phyloP scores from a whole-genome alignment of 2,797 vertebrate genomes.

The Balearica regulorum region DNA sequence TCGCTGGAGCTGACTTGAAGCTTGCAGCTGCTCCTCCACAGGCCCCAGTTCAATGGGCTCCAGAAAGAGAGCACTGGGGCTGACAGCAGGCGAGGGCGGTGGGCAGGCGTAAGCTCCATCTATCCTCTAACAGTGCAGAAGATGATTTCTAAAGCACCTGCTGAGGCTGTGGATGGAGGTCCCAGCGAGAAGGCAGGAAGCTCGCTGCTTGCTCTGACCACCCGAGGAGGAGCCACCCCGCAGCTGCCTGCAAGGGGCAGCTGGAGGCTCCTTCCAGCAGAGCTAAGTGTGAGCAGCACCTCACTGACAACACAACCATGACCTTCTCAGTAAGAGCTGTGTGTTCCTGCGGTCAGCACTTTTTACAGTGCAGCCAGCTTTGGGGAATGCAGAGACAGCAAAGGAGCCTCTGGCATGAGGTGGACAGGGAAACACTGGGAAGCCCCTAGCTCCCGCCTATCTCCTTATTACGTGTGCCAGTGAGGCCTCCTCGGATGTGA shows the following conservation, averaged over 20 bases:
- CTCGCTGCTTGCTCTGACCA: not conserved
- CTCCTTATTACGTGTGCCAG: not conserved
- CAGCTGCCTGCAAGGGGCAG: not conserved
- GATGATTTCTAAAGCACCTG: not conserved
- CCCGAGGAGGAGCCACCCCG: accelerated
- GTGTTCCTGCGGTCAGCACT: not conserved
- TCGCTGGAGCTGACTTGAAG: not conserved
- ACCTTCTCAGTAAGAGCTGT: not conserved
- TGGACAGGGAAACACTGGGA: not conserved
- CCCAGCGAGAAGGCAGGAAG: not conserved
- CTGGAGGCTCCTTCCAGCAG: not conserved
- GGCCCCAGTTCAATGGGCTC: not conserved
- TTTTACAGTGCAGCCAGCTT: not conserved
- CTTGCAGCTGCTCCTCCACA: not conserved
- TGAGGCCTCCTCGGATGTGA: not conserved
- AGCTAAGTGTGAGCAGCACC: not conserved
- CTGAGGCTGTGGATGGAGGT: not conserved
- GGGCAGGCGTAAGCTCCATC: not conserved
- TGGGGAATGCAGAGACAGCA: not conserved
- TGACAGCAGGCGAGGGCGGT: not conserved
- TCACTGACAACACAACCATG: not conserved
- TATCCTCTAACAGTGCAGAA: not conserved
- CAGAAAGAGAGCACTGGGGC: not conserved
- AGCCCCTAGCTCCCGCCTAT: not conserved
- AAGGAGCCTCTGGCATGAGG: not conserved